Conservation (phyloP, 2,113 vertebrate genomes). For the Paratilapia polleni region DNA sequence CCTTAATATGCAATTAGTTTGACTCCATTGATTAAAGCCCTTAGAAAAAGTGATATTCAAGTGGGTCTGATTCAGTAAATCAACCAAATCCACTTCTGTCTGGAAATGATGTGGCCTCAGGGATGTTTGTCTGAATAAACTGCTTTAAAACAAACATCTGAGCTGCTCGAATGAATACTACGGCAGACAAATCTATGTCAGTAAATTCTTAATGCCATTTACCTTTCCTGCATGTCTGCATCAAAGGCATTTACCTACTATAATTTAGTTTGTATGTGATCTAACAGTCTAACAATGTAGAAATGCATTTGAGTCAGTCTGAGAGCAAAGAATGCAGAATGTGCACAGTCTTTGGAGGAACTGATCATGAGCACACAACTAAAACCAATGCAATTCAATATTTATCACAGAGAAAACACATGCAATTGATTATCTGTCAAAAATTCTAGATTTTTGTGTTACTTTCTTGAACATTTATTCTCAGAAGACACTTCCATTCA, state of each 20-base stretch:
- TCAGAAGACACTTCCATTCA: neutral
- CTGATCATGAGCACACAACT: slow-evolving; percentile 22
- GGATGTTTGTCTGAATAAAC: slow-evolving; percentile 26
- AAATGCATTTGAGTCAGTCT: neutral
- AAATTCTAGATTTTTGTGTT: neutral
- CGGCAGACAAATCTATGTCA: neutral
- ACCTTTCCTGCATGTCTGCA: neutral
- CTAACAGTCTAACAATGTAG: neutral
- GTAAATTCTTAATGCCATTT: slow-evolving; percentile 5
- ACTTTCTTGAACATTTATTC: neutral
- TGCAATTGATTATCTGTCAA: slow-evolving; percentile 45
- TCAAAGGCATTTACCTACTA: neutral
- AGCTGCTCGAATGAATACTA: neutral
- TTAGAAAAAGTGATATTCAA: neutral
- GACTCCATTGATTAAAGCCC: slow-evolving; percentile 19
- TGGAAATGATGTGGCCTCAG: slow-evolving; percentile 9
- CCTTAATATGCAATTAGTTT: neutral
- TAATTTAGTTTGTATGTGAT: slow-evolving; percentile 2
- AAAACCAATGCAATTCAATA: slow-evolving; percentile 42
- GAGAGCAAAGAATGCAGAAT: slow-evolving; percentile 6
- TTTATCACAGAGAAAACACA: slow-evolving; percentile 32
- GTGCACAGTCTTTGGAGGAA: neutral
- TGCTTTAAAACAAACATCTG: slow-evolving; percentile 17
- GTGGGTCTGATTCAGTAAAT: slow-evolving; percentile 26
- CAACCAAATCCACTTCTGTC: slow-evolving; percentile 13